phyloP scores from a whole-genome alignment of 2,113 vertebrate species.

The Gnathochromis pfefferi region DNA sequence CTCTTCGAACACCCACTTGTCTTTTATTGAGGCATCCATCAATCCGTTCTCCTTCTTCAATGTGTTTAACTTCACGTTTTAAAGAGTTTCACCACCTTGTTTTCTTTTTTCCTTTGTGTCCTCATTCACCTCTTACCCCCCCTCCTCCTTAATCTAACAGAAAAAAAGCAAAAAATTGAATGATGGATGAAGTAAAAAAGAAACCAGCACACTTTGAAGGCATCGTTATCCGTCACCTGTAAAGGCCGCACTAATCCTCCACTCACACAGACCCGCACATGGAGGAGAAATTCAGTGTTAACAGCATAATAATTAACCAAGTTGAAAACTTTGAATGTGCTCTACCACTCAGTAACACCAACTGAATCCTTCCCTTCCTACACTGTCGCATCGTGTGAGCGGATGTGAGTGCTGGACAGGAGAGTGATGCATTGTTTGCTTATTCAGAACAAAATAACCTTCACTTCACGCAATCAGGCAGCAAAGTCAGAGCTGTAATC shows the following conservation, averaged over 20 bases:
- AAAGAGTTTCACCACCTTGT: not conserved
- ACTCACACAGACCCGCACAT: not conserved
- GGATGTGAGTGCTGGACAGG: not conserved
- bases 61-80: not conserved
- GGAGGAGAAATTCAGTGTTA: not conserved
- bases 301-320: not conserved
- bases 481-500: conserved; percentile 4
- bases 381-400: not conserved
- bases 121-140: not conserved
- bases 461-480: conserved; percentile 17
- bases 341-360: not conserved
- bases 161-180: not conserved
- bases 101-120: not conserved
- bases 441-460: conserved; percentile 26
- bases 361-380: not conserved
- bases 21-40: not conserved
- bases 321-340: not conserved
- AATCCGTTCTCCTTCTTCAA: not conserved
- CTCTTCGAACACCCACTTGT: not conserved
- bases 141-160: not conserved
- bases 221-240: not conserved
- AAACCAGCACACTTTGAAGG: not conserved
- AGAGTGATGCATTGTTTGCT: not conserved
- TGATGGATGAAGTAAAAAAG: not conserved
- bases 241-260: not conserved